Base-by-base conservation (phyloP, 1,140 invertebrate species). In the Periplaneta americana region DNA sequence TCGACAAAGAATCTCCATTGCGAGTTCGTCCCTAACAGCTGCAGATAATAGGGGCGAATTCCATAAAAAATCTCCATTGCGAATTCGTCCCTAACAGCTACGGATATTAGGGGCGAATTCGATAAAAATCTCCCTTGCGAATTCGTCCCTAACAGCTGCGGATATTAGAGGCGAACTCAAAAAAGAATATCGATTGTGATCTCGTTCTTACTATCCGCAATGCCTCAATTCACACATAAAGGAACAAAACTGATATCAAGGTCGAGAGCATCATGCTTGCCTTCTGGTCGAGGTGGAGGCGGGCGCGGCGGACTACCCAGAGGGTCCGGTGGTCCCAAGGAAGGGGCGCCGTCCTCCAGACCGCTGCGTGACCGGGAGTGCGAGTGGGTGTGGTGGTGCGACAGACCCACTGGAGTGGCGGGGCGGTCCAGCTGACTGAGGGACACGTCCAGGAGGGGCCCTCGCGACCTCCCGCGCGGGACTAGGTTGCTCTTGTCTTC, bases 251-350 rank as follows among this genome's bases (percentile, higher is more conserved):
- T n/a, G n/a, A n/a, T n/a, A n/a, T n/a, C n/a, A n/a, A n/a, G n/a
- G n/a, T n/a, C n/a, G n/a, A 0, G n/a, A 28, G 22, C n/a, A 1
- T 2, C 48, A 66, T 13, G 36, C 82, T 79, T 88, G 94, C 95
- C 95, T 89, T 95, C 95, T 79, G 92, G 92, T 85, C 95, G 90
- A 2, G 96, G 96, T 2, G 96, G 95, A 11, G 96, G 96, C n/a
- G 96, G 96, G 83, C 95, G 88, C 0, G 96, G 95, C 5, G 96
- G 95, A 13, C 48, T 28, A 84, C 95, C 92, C 34, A 84, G 77
- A 35, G 80, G 78, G 34, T 78, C 81, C 28, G 82, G 76, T 22
- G 83, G 82, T 13, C 79, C 78, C 48, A 66, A 66, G 22, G 48
- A 66, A 66, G 48, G 48, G 22, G 81, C n/a, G 35, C 36, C 77